These are phyloP conservation scores for Telmatochromis sp. DNA, from an alignment of 2,113 vertebrate genomes.

Conservation along the genomic window DNA sequence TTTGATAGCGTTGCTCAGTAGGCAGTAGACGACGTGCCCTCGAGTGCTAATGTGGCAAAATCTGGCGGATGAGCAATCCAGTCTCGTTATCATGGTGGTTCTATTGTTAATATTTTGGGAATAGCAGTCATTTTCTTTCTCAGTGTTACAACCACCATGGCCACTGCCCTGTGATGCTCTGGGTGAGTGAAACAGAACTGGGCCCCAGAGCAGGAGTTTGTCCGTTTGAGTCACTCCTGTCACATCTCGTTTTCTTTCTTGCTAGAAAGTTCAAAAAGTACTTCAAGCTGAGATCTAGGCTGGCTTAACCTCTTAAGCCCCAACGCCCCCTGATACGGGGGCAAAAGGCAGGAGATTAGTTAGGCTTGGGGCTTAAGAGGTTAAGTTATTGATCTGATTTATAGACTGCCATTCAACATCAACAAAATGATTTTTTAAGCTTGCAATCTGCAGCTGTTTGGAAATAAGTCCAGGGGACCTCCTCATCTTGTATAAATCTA, in stretches of 20 bases:
- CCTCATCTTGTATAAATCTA: neutral
- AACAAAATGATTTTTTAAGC: neutral
- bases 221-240: neutral
- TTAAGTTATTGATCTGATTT: neutral
- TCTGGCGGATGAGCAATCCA: neutral
- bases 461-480: neutral
- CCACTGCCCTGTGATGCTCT: neutral
- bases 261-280: neutral
- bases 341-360: no score
- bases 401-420: neutral
- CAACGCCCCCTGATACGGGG: no score
- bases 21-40: neutral
- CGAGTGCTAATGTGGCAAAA: neutral
- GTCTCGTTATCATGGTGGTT: neutral
- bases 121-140: neutral
- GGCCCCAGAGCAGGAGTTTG: neutral
- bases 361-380: no score
- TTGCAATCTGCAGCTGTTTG: neutral
- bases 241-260: rapidly evolving
- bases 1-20: neutral
- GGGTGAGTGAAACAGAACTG: neutral
- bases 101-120: neutral
- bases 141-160: neutral
- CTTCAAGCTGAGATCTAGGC: neutral
- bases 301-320: no score